Percentiles rank a stretch among this genome's conserved stretches.
Evolutionary conservation across 2,797 vertebrate genomes (phyloP).

Genomic region (Microchirus variegatus): DNA sequence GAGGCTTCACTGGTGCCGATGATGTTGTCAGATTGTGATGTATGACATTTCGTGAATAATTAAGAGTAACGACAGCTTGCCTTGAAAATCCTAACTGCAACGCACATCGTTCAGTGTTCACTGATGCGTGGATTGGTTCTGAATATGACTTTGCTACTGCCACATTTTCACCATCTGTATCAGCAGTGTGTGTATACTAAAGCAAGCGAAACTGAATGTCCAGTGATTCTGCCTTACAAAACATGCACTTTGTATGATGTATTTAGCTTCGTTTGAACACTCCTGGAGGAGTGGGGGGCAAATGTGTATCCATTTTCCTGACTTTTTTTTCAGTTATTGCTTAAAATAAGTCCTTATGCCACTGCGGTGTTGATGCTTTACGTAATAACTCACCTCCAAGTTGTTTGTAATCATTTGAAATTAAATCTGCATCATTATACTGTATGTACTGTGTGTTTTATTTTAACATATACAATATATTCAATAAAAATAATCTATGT

Average conservation of each 20-base stretch:
- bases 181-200: conserved; percentile 44
- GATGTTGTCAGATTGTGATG: conserved; percentile 49
- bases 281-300: conserved; percentile 16
- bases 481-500: conserved; percentile 9
- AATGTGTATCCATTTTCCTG: conserved; percentile 15
- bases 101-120: conserved; percentile 39
- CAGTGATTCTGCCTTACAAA: conserved; percentile 44
- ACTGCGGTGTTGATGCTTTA: conserved; percentile 46
- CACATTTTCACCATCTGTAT: conserved; percentile 40
- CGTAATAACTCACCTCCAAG: conserved; percentile 44
- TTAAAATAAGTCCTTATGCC: conserved; percentile 46
- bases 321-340: conserved; percentile 29
- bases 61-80: conserved; percentile 57
- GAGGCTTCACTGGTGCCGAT: conserved; percentile 62
- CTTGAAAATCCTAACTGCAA: conserved; percentile 56
- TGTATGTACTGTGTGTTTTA: conserved; percentile 42
- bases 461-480: conserved; percentile 40
- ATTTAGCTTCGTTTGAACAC: conserved; percentile 47
- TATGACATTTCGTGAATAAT: conserved; percentile 67
- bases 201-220: conserved; percentile 61
- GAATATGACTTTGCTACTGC: conserved; percentile 53
- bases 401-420: conserved; percentile 59
- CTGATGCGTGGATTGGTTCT: conserved; percentile 53
- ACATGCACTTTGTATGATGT: conserved; percentile 32
- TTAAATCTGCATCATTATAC: conserved; percentile 48